phyloP scores from a whole-genome alignment of 1,140 invertebrate species.

The Ceratitis capitata region DNA sequence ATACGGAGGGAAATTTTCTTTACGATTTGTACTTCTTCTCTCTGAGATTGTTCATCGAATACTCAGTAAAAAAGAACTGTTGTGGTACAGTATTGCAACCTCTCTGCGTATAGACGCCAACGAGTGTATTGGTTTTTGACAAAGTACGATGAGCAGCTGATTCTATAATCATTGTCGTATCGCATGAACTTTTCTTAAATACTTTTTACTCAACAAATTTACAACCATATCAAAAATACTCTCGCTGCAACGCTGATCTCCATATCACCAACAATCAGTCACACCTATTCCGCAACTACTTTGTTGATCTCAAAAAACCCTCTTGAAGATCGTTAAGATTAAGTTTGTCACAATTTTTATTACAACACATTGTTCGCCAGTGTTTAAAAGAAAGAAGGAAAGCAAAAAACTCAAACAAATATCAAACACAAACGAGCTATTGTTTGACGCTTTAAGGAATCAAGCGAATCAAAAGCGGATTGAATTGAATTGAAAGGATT shows the following conservation, averaged over 20 bases:
- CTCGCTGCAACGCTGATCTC: neutral
- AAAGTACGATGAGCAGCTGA: too few relatives aligned
- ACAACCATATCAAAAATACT: neutral
- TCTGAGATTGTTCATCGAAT: too few relatives aligned
- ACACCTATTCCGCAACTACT: neutral
- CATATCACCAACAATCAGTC: neutral
- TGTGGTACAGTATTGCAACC: too few relatives aligned
- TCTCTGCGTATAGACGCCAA: too few relatives aligned
- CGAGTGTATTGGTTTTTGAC: too few relatives aligned
- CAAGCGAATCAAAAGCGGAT: neutral
- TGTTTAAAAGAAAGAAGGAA: neutral
- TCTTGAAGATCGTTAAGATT: conserved; percentile 24
- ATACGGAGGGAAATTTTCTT: too few relatives aligned
- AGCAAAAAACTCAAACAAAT: neutral
- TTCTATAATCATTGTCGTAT: too few relatives aligned
- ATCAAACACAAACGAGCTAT: neutral
- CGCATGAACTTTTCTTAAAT: too few relatives aligned
- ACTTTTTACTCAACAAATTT: neutral
- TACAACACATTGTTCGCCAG: neutral
- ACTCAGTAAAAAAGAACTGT: too few relatives aligned
- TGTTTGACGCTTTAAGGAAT: neutral
- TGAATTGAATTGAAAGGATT: conserved; percentile 37
- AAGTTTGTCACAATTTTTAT: conserved; percentile 33
- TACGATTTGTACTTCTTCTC: too few relatives aligned
- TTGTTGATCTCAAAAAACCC: neutral